These are phyloP conservation scores for Acanthis flammea DNA, from an alignment of 2,797 vertebrate genomes.

Conservation along the genomic window DNA sequence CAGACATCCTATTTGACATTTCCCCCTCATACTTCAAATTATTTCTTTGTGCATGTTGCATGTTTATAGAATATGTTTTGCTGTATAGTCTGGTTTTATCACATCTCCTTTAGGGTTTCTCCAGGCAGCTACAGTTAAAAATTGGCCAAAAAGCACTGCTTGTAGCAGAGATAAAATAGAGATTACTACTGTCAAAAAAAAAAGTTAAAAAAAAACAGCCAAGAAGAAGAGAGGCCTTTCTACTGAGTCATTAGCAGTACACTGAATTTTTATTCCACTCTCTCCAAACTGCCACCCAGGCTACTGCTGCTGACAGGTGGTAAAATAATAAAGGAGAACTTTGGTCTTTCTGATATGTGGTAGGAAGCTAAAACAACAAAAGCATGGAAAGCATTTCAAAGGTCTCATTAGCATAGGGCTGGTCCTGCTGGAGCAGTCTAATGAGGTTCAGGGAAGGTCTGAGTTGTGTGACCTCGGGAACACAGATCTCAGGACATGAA, in stretches of 20 bases:
- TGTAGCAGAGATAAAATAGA: constrained; percentile 22
- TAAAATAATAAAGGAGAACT: neutral
- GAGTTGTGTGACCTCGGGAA: neutral
- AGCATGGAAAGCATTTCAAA: neutral
- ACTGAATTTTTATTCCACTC: neutral
- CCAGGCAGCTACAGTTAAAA: constrained; percentile 31
- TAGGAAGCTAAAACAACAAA: neutral
- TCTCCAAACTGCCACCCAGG: neutral
- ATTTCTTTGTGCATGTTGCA: neutral
- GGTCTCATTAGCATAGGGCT: neutral
- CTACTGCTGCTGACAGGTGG: neutral
- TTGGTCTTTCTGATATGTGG: neutral
- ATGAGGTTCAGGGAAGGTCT: neutral
- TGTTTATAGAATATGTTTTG: constrained; percentile 42
- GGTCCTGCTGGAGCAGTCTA: neutral
- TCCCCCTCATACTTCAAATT: constrained; percentile 33
- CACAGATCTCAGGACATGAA: neutral
- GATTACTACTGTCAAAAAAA: neutral
- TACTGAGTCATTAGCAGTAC: neutral
- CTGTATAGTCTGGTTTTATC: constrained; percentile 41
- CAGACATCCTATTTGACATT: constrained; percentile 33
- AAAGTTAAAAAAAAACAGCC: neutral
- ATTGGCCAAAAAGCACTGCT: constrained; percentile 30
- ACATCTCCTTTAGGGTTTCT: constrained; percentile 44
- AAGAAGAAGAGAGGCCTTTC: neutral